A percentile compares a stretch with the other conserved stretches of the same genome.
phyloP scores from a whole-genome alignment of 1,140 invertebrate species.

The Cotesia vestalis region DNA sequence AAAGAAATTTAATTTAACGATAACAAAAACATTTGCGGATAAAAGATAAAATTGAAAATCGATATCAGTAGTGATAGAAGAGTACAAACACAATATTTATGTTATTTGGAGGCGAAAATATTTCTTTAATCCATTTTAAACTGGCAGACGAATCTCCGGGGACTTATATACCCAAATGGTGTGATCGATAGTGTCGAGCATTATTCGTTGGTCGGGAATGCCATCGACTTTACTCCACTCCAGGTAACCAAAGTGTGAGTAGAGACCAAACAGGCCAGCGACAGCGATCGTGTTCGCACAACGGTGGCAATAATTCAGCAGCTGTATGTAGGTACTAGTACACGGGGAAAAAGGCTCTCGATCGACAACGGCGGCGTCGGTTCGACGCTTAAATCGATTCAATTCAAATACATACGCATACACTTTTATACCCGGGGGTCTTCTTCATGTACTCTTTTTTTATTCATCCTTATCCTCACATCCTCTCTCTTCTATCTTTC shows the following conservation, averaged over 20 bases:
- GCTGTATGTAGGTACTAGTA: not conserved
- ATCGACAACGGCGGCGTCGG: conserved; percentile 1
- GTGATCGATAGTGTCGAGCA: conserved; percentile 31
- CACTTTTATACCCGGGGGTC: conserved; percentile 5
- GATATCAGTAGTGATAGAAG: too few species aligned
- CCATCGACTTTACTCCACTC: conserved; percentile 24
- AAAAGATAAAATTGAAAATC: too few species aligned
- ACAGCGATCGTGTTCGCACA: conserved; percentile 34
- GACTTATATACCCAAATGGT: conserved; percentile 10
- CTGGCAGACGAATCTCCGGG: not conserved
- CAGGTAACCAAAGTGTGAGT: too few species aligned
- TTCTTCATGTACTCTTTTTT: not conserved
- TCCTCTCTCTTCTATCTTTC: conserved; percentile 1
- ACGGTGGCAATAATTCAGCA: conserved; percentile 31
- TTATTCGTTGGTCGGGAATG: conserved; percentile 16
- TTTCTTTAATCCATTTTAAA: conserved; percentile 14
- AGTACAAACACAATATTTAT: too few species aligned
- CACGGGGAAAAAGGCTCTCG: not conserved
- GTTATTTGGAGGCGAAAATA: not conserved
- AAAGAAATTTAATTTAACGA: too few species aligned
- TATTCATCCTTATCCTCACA: not conserved
- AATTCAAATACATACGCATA: conserved; percentile 34
- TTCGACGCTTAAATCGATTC: conserved; percentile 38
- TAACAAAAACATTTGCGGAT: too few species aligned
- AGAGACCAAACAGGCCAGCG: conserved; percentile 14